phyloP scores from a whole-genome alignment of 2,113 vertebrate species.

The Ageneiosus marmoratus region DNA sequence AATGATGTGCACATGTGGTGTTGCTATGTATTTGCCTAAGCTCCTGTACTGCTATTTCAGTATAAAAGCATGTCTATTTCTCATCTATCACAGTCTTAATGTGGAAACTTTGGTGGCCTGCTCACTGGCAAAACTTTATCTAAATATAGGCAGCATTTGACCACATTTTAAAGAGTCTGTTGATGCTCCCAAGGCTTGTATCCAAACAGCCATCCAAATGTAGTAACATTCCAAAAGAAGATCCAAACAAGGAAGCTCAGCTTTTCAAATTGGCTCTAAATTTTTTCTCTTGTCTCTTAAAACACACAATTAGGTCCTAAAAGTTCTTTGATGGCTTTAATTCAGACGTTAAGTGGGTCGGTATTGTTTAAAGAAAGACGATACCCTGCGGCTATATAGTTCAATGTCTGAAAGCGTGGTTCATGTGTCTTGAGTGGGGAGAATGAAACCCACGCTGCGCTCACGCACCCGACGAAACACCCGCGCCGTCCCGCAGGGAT shows the following conservation, averaged over 20 bases:
- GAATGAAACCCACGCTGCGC: constrained; percentile 68
- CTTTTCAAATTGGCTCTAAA: not conserved
- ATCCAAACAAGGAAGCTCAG: not conserved
- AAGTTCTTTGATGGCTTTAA: constrained; percentile 39
- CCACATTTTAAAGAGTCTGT: not conserved
- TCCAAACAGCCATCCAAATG: not conserved
- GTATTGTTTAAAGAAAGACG: constrained; percentile 38
- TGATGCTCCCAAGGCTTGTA: not conserved
- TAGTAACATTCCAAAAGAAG: not conserved
- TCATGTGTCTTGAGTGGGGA: constrained; percentile 54
- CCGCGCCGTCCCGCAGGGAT: constrained; percentile 62
- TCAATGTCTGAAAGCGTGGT: constrained; percentile 45
- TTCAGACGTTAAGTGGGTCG: constrained; percentile 27
- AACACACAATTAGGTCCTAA: constrained; percentile 32
- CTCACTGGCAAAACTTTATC: not conserved
- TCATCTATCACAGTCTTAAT: not conserved
- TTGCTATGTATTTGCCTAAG: too few relatives aligned
- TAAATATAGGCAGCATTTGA: not conserved
- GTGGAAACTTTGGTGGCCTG: not conserved
- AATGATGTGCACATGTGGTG: too few relatives aligned
- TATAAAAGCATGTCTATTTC: not conserved
- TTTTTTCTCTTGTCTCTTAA: not conserved
- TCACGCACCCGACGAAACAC: constrained; percentile 62
- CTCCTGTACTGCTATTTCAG: too few relatives aligned
- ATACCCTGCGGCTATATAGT: constrained; percentile 58